Evolutionary conservation across 2,888 invertebrate genomes (phyloP), one percentile per base, ranked within the genome.

Genomic region (Mechanitis mazaeus): DNA sequence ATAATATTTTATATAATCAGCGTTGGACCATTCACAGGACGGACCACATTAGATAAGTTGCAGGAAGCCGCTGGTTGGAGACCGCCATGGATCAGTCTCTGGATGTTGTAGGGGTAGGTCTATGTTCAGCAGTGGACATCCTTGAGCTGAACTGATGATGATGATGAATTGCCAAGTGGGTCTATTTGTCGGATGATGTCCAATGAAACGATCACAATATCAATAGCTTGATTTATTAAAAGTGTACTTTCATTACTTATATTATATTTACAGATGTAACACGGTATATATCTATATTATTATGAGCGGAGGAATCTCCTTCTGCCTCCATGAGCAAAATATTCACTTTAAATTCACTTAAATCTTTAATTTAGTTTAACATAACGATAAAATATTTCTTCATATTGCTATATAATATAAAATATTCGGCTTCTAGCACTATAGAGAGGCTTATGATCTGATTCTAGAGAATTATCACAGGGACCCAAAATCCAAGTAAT

Each of bases 221-320:
- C 61, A 65, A 65, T 66, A 73, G 71, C 72, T 77, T 78, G 64
- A 70, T 81, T 83, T 79, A 83, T 81, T 78, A 62, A 78, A 78
- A 75, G 76, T 79, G 78, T 82, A 81, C 73, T 80, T 81, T 72
- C 60, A 63, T 67, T 65, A 61, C 70, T 72, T 69, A 72, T 59
- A 67, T 75, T 76, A 78, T 84, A 85, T 86, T 81, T 86, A 86
- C 85, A 84, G 33, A 54, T 45, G 31, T 45, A n/a, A 3, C 47
- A 33, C 45, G 60, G 12, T n/a, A 46, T 45, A 33, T 59, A 55
- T 35, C 54, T 55, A 54, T 59, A 55, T 46, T 55, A 38, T 59
- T 59, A 38, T 31, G 50, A 31, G 50, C 28, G 50, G 50, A 50
- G 31, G 31, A 31, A 28, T 6, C 50, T 7, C 50, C 50, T 6